Conservation (phyloP, 1,140 invertebrate species). For the Megalonaias nervosa region DNA sequence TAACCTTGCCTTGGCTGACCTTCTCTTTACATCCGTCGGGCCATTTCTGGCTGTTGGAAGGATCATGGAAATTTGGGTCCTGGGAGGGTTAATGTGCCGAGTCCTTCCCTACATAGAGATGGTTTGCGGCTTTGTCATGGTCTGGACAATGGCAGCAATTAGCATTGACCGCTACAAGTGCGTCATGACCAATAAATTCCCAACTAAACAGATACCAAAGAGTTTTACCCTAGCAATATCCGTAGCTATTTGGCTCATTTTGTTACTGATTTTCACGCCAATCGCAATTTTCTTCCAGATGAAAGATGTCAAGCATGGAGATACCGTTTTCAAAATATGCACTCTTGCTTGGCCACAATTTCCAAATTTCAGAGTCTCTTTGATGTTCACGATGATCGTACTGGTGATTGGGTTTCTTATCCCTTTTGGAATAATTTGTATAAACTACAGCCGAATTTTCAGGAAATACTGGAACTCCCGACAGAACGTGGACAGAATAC, state of each 20-base stretch:
- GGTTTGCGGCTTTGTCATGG: conserved; percentile 53
- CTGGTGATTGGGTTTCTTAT: conserved; percentile 47
- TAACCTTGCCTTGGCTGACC: conserved; percentile 58
- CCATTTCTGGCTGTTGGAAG: conserved; percentile 54
- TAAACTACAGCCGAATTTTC: conserved; percentile 55
- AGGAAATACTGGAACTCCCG: conserved; percentile 46
- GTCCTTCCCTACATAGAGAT: conserved; percentile 47
- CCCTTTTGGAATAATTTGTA: conserved; percentile 43
- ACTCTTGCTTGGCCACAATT: conserved; percentile 56
- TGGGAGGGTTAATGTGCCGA: conserved; percentile 53
- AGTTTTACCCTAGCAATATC: conserved; percentile 36
- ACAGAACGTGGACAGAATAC: conserved; percentile 12
- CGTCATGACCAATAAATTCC: conserved; percentile 34
- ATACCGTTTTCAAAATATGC: conserved; percentile 44
- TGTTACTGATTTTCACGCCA: conserved; percentile 38
- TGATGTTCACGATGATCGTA: conserved; percentile 42
- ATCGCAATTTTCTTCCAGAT: conserved; percentile 53
- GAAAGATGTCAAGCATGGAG: conserved; percentile 36
- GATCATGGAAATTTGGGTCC: conserved; percentile 49
- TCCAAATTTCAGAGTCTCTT: conserved; percentile 30
- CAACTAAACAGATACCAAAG: conserved; percentile 36
- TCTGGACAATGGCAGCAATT: conserved; percentile 64
- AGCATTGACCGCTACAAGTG: conserved; percentile 60
- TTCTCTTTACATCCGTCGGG: conserved; percentile 48
- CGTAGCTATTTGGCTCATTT: conserved; percentile 48